Conservation (phyloP, 2,113 vertebrate species). For the Oryzias melastigma region DNA sequence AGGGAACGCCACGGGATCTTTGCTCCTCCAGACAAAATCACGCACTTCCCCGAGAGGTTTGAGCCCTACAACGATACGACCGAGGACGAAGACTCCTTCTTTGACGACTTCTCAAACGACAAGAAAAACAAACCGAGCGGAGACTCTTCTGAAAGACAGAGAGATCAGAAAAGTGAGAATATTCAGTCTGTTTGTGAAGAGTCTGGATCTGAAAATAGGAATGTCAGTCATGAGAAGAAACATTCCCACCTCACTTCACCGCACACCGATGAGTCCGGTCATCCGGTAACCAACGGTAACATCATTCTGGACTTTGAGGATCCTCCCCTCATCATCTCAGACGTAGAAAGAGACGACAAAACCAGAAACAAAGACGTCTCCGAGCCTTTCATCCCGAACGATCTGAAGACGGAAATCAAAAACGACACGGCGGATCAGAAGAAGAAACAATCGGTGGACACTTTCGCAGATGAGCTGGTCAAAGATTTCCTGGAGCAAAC, state of each 20-base stretch:
- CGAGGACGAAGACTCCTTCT: slow-evolving; percentile 83
- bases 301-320: slow-evolving; percentile 57
- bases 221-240: slow-evolving; percentile 29
- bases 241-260: slow-evolving; percentile 30
- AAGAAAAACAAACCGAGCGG: slow-evolving; percentile 29
- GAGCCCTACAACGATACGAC: slow-evolving; percentile 71
- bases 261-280: slow-evolving; percentile 22
- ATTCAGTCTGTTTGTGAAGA: slow-evolving; percentile 46
- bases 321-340: slow-evolving; percentile 36
- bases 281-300: slow-evolving; percentile 47
- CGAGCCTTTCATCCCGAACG: slow-evolving; percentile 35
- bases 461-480: slow-evolving; percentile 84
- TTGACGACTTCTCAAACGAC: slow-evolving; percentile 70
- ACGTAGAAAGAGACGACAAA: slow-evolving; percentile 57
- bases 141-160: slow-evolving; percentile 30
- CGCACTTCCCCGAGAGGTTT: slow-evolving; percentile 78
- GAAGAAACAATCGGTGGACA: slow-evolving; percentile 67
- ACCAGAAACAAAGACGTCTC: slow-evolving; percentile 71
- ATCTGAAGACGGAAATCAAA: slow-evolving; percentile 45
- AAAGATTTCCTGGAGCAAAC: slow-evolving; percentile 84
- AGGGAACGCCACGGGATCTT: slow-evolving; percentile 89
- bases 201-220: slow-evolving; percentile 54
- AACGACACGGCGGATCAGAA: slow-evolving; percentile 36
- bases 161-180: slow-evolving; percentile 42
- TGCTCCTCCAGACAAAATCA: slow-evolving; percentile 91